Evolutionary conservation across 2,113 vertebrate genomes (phyloP), one percentile per base, ranked within the genome.

Genomic region (Thryonomys swinderianus): DNA sequence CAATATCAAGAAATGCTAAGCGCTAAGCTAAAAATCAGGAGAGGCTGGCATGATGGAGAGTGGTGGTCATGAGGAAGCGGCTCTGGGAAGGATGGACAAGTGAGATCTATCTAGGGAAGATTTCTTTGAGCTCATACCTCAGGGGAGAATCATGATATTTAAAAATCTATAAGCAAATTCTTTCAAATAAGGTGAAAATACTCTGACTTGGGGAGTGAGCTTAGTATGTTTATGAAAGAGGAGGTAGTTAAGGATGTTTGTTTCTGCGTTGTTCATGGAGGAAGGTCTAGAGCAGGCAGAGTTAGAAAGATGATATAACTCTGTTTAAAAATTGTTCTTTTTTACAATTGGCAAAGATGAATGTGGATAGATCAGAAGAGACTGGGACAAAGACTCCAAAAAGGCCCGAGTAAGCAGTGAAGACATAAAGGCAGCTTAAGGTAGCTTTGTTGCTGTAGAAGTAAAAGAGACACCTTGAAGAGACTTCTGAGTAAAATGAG

Each of bases 341-440:
- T 45, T 21, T 21, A 8, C 2, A 18, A 27, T 3, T 59, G 34
- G 66, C 8, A 30, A 87, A 64, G 30, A 7, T 7, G n/a, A 37
- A 2, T 71, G 6, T 27, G 17, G 71, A 7, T 9, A 40, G 34
- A 67, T 53, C 17, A 12, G 32, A 23, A 61, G 34, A 83, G 17
- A 57, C 4, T 37, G 1, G 7, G 59, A 48, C 21, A 42, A 69
- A 61, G 18, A 21, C 40, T 90, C 37, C 85, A n/a, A 57, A 69
- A 92, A 71, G 32, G 53, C 21, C 34, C n/a, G 1, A 42, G n/a
- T 23, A 18, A 53, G 32, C 7, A 20, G 0, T 3, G 30, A 76
- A 12, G 45, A 62, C 4, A 2, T 48, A 4, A 20, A 73, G 21
- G 8, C 0, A 67, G 55, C 25, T 0, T 7, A 62, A 2, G 11